phyloP scores from a whole-genome alignment of 2,797 vertebrate genomes.

The Cuniculus paca region DNA sequence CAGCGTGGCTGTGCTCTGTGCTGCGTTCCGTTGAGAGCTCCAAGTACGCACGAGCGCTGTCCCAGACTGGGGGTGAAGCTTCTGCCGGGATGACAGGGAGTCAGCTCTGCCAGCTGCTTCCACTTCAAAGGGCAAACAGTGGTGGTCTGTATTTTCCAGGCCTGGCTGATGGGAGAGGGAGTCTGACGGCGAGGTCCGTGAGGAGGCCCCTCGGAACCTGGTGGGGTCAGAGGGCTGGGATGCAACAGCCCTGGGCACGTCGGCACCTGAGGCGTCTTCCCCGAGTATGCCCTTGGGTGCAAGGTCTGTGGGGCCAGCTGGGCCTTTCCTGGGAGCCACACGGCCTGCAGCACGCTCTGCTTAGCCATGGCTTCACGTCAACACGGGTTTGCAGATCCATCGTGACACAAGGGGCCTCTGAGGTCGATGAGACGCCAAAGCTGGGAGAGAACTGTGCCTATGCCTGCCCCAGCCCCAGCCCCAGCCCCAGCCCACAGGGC shows the following conservation, averaged over 20 bases:
- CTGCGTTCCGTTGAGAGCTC: background rate
- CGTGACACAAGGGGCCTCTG: rapidly evolving
- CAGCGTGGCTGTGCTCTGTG: rapidly evolving
- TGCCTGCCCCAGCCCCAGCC: background rate
- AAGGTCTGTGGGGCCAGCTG: too few relatives aligned
- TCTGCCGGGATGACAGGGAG: background rate
- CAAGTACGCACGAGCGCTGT: rapidly evolving
- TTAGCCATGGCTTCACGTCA: rapidly evolving
- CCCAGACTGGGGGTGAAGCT: rapidly evolving
- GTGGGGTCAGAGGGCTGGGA: rapidly evolving
- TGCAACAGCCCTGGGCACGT: background rate
- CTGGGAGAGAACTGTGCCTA: background rate
- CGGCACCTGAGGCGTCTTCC: rapidly evolving
- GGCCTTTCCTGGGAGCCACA: rapidly evolving
- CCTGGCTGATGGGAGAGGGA: rapidly evolving
- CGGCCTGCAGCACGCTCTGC: rapidly evolving
- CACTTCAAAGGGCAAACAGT: rapidly evolving
- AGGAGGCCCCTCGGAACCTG: background rate
- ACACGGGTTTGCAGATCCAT: rapidly evolving
- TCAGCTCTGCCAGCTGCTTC: background rate
- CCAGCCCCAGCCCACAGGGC: background rate
- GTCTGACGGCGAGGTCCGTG: rapidly evolving
- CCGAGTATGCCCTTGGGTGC: background rate
- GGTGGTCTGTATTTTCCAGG: background rate
- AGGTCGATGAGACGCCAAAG: rapidly evolving